Conservation (phyloP, 2,113 vertebrate genomes). For the Ageneiosus marmoratus region DNA sequence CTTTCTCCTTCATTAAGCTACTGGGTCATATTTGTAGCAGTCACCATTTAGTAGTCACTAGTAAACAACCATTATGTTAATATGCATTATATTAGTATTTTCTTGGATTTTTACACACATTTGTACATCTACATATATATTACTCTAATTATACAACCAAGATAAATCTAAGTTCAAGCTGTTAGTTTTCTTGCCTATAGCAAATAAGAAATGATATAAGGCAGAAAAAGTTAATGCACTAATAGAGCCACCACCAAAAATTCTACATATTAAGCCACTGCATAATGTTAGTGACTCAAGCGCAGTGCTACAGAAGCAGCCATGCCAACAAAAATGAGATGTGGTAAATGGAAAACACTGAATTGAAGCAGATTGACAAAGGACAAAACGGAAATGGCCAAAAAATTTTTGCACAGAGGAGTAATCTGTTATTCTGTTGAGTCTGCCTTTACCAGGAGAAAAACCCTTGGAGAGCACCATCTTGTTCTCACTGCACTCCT, state of each 20-base stretch:
- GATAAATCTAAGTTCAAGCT: not conserved
- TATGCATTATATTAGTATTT: not conserved
- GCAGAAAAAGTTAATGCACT: not conserved
- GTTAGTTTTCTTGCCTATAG: slow-evolving; percentile 29
- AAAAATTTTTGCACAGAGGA: slow-evolving; percentile 9
- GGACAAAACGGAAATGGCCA: slow-evolving; percentile 7
- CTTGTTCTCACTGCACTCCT: slow-evolving; percentile 76
- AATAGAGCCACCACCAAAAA: slow-evolving; percentile 3
- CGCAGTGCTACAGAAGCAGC: slow-evolving; percentile 20
- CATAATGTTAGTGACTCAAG: slow-evolving; percentile 26
- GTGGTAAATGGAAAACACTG: slow-evolving; percentile 34
- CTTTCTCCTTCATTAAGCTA: not conserved
- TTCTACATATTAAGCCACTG: not conserved
- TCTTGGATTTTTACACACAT: not conserved
- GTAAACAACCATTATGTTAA: not conserved
- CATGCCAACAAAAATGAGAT: slow-evolving; percentile 29
- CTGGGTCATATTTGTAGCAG: not conserved
- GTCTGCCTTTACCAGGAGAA: slow-evolving; percentile 70
- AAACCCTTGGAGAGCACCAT: slow-evolving; percentile 71
- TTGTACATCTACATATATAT: not conserved
- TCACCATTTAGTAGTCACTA: not conserved
- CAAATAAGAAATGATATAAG: not conserved
- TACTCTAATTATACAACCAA: not conserved
- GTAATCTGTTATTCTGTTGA: slow-evolving; percentile 35
- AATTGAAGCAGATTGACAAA: slow-evolving; percentile 28